Conservation (phyloP, 2,113 vertebrate genomes). For the Agapornis roseicollis region DNA sequence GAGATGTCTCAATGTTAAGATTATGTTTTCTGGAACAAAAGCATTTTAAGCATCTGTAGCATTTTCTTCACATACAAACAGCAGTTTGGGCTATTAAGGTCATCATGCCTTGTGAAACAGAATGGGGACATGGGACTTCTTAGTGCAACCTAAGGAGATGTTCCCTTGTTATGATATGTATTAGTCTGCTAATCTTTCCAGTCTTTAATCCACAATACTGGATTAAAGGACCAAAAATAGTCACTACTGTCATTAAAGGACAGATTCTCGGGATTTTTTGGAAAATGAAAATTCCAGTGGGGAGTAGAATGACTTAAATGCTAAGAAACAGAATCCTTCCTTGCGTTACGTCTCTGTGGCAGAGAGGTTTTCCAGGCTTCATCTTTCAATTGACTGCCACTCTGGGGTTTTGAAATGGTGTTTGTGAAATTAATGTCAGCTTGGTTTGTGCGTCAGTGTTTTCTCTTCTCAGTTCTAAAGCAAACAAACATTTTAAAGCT, state of each 20-base stretch:
- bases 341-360: fast-evolving
- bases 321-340: neutral
- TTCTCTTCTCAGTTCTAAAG: neutral
- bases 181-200: conserved; percentile 30
- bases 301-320: neutral
- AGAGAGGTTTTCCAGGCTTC: neutral
- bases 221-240: conserved; percentile 21
- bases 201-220: neutral
- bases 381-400: neutral
- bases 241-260: neutral
- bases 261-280: neutral
- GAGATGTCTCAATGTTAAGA: neutral
- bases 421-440: neutral
- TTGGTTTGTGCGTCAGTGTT: neutral
- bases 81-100: neutral
- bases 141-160: neutral
- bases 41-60: neutral
- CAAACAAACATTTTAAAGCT: conserved; percentile 48
- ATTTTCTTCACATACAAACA: neutral
- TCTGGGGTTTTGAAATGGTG: neutral
- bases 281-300: neutral
- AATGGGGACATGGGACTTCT: neutral
- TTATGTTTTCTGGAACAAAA: neutral
- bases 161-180: neutral
- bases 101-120: neutral